A percentile compares a stretch with the other conserved stretches of the same genome.
Evolutionary conservation across 2,888 invertebrate species (phyloP).

Genomic region (Euphydryas editha): DNA sequence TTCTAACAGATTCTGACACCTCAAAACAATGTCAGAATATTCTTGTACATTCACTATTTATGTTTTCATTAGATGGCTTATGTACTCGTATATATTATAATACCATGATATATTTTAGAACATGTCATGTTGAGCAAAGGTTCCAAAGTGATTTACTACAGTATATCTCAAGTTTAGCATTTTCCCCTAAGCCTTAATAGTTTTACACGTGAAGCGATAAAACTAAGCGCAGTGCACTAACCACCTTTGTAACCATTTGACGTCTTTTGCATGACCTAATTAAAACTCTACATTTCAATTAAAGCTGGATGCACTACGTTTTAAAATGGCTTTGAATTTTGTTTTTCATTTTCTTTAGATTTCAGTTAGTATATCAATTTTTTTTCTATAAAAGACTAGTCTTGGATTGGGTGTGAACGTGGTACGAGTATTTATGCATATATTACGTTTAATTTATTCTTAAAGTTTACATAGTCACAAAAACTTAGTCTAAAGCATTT

Average conservation of each 20-base stretch:
- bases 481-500: too few species aligned
- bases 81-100: too few species aligned
- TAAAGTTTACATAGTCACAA: too few species aligned
- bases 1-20: too few species aligned
- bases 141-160: neutral
- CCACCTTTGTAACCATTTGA: slow-evolving; percentile 19
- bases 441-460: too few species aligned
- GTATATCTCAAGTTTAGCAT: neutral
- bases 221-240: slow-evolving; percentile 9
- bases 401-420: neutral
- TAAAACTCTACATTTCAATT: slow-evolving; percentile 16
- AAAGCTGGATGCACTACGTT: slow-evolving; percentile 1
- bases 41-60: too few species aligned
- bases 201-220: slow-evolving; percentile 11
- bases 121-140: neutral
- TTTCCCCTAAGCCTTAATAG: slow-evolving; percentile 1
- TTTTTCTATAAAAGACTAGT: slow-evolving; percentile 1
- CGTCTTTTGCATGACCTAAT: slow-evolving; percentile 14
- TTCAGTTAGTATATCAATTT: slow-evolving; percentile 3
- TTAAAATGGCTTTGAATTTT: slow-evolving; percentile 6
- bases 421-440: neutral
- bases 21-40: too few species aligned
- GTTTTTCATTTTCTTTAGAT: slow-evolving; percentile 9
- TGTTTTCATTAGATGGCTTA: too few species aligned
- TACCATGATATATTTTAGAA: too few species aligned